Evolutionary conservation across 53 echinoderm and acorn worm genomes (phyloP).

Genomic region (Echinometra lucunter): DNA sequence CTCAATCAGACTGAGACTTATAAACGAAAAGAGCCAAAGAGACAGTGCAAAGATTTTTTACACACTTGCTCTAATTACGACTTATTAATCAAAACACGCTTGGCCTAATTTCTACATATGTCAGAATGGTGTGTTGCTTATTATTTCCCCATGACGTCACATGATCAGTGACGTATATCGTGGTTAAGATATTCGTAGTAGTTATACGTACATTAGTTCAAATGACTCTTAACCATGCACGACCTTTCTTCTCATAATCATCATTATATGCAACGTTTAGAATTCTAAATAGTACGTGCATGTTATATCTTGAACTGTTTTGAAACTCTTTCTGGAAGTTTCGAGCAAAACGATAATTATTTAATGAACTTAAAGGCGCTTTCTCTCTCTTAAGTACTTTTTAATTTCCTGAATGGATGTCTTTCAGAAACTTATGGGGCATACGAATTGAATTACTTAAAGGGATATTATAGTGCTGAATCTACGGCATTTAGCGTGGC

Average conservation of each 20-base stretch:
- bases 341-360: background rate
- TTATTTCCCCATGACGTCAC: background rate
- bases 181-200: background rate
- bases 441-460: no score
- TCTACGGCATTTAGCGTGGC: no score
- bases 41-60: background rate
- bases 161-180: background rate
- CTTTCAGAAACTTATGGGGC: no score
- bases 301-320: background rate
- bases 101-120: constrained; percentile 22
- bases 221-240: background rate
- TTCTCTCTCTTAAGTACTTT: background rate
- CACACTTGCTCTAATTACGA: background rate
- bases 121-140: background rate
- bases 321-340: background rate
- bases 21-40: background rate
- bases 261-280: background rate
- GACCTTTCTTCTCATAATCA: background rate
- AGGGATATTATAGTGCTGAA: no score
- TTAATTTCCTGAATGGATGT: no score
- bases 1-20: background rate
- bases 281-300: background rate
- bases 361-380: background rate
- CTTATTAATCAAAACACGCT: constrained; percentile 3
- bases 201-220: background rate